Base-by-base conservation (phyloP, 2,113 vertebrate genomes). In the Tetraodon nigroviridis region DNA sequence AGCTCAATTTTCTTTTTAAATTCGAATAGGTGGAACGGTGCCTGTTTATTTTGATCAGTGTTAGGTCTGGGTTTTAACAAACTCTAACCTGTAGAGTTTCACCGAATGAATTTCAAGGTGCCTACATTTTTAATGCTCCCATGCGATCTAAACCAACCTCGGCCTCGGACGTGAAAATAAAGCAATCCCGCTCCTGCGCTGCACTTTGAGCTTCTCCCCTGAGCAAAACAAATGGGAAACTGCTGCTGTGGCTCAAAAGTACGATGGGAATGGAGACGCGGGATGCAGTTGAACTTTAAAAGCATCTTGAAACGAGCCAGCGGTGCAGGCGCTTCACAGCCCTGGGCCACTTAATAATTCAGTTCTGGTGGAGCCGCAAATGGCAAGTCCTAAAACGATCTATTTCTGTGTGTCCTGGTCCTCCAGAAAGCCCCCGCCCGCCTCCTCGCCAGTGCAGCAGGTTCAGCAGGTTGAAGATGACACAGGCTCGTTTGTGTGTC, bases 261-360 rank as follows among this genome's bases (percentile, higher is more conserved):
- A 41, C 1, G 2, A 13, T 47, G n/a, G 55, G 27, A 53, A 32
- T 41, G 20, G 2, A 63, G 71, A 74, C 15, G 59, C 20, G 18
- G 62, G 62, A 56, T 22, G 65, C 57, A 48, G 81, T 55, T 78
- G 61, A 49, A 63, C 64, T 71, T 61, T 73, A 66, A 83, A 76
- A 86, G 73, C 67, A 42, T 76, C 62, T 58, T 60, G 58, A 69
- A 56, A 56, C 63, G 70, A 75, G 64, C 58, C 65, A 67, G 61
- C 40, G 18, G 55, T 66, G 69, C 42, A 7, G 60, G 63, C 55
- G 55, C 62, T 71, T 79, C 78, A 75, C 69, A 79, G 72, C 70
- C 72, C 45, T 11, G 0, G 50, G 61, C 16, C 60, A 18, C 55
- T 84, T 69, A 87, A 85, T 85, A 84, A 84, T 87, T 87, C 78